Conservation (phyloP, 1,140 invertebrate genomes). For the Chlorops oryzae region DNA sequence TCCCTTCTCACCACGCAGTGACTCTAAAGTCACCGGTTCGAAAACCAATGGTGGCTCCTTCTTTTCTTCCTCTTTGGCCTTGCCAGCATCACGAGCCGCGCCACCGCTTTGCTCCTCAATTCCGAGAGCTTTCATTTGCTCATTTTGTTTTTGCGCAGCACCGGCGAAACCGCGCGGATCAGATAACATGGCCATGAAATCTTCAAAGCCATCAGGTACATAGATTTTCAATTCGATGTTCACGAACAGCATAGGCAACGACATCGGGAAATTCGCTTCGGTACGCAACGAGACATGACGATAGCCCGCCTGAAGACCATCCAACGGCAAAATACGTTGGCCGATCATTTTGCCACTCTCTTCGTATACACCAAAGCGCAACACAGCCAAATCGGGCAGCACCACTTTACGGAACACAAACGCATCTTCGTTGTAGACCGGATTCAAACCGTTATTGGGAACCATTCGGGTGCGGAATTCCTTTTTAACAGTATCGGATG, state of each 20-base stretch:
- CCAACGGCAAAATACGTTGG: slow-evolving; percentile 93
- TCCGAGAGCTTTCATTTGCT: slow-evolving; percentile 90
- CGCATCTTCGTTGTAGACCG: slow-evolving; percentile 95
- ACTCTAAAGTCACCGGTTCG: slow-evolving; percentile 87
- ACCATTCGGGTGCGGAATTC: slow-evolving; percentile 96
- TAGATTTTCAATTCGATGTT: slow-evolving; percentile 99
- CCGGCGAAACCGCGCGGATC: slow-evolving; percentile 91
- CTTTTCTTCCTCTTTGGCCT: slow-evolving; percentile 64
- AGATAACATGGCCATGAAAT: slow-evolving; percentile 95
- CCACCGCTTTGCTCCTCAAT: slow-evolving; percentile 72
- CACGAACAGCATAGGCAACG: slow-evolving; percentile 96
- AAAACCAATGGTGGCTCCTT: slow-evolving; percentile 71
- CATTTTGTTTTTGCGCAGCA: slow-evolving; percentile 75
- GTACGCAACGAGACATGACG: slow-evolving; percentile 95
- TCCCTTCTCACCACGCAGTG: slow-evolving; percentile 83
- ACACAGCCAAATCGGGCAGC: slow-evolving; percentile 92
- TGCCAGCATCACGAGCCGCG: slow-evolving; percentile 48
- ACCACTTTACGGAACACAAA: slow-evolving; percentile 98
- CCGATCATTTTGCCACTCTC: slow-evolving; percentile 96
- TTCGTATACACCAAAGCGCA: slow-evolving; percentile 98
- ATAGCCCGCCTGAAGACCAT: slow-evolving; percentile 96
- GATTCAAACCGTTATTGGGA: slow-evolving; percentile 94
- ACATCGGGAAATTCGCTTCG: slow-evolving; percentile 98
- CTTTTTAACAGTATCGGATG: slow-evolving; percentile 97
- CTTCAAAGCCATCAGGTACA: slow-evolving; percentile 97